Conservation (phyloP, 2,113 vertebrate species). For the Pavo muticus region DNA sequence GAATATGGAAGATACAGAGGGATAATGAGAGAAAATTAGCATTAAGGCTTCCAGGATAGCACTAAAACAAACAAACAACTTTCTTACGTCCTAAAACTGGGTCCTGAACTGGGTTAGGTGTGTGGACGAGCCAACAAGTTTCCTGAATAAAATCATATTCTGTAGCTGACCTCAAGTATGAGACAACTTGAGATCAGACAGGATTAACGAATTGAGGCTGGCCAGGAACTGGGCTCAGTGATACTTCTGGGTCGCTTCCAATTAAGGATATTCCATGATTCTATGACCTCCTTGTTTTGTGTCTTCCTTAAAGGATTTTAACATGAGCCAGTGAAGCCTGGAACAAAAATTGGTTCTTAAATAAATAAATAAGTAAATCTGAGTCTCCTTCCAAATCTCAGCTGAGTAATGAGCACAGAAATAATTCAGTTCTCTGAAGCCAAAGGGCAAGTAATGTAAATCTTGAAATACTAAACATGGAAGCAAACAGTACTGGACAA, state of each 20-base stretch:
- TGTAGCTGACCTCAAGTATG: background rate
- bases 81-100: background rate
- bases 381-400: conserved; percentile 39
- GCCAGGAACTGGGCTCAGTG: background rate
- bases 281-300: background rate
- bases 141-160: background rate
- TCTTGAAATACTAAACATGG: background rate
- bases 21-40: background rate
- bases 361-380: background rate
- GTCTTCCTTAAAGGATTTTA: conserved; percentile 2
- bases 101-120: background rate
- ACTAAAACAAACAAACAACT: background rate
- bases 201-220: background rate
- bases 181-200: background rate
- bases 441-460: conserved; percentile 5
- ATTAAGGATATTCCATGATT: background rate
- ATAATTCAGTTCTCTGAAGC: conserved; percentile 17
- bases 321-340: conserved; percentile 7
- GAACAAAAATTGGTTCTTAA: conserved; percentile 25
- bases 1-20: background rate
- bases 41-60: background rate
- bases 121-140: background rate
- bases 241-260: background rate
- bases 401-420: background rate
- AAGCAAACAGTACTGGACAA: conserved; percentile 4